A percentile compares a stretch with the other conserved stretches of the same genome.
phyloP scores from a whole-genome alignment of 2,888 invertebrate species.

The Aphrophora alni region DNA sequence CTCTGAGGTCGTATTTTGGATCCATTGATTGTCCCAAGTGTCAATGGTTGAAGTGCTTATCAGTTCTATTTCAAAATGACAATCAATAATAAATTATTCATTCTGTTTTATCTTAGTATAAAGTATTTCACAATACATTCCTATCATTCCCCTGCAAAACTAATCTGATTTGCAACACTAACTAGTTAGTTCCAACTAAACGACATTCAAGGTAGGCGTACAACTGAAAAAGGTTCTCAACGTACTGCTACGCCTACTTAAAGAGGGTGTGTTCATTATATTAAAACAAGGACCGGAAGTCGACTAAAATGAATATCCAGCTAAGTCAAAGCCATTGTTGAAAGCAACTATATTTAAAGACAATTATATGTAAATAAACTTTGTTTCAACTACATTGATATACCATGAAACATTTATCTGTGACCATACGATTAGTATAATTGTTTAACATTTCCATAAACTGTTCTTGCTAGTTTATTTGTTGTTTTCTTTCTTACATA shows the following conservation, averaged over 20 bases:
- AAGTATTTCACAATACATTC: too few species aligned
- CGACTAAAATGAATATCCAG: neutral
- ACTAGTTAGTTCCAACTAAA: neutral
- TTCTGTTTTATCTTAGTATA: too few species aligned
- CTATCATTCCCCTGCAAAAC: too few species aligned
- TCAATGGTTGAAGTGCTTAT: too few species aligned
- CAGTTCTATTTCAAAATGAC: too few species aligned
- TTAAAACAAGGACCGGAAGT: constrained; percentile 6
- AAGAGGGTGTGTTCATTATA: constrained; percentile 9
- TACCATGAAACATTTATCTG: neutral
- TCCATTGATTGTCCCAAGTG: too few species aligned
- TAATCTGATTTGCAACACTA: neutral
- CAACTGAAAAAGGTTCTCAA: neutral
- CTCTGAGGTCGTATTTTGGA: too few species aligned
- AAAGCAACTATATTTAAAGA: neutral
- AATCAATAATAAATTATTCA: too few species aligned
- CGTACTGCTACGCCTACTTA: neutral
- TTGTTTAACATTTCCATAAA: neutral
- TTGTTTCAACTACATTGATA: neutral
- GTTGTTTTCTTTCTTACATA: too few species aligned
- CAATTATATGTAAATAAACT: neutral
- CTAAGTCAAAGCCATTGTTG: constrained; percentile 4
- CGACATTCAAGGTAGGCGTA: neutral
- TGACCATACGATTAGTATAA: neutral
- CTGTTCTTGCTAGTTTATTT: neutral